Percentiles rank a stretch among this genome's conserved stretches.
Conservation (phyloP, 1,140 invertebrate species). For the Stegodyphus mimosarum region DNA sequence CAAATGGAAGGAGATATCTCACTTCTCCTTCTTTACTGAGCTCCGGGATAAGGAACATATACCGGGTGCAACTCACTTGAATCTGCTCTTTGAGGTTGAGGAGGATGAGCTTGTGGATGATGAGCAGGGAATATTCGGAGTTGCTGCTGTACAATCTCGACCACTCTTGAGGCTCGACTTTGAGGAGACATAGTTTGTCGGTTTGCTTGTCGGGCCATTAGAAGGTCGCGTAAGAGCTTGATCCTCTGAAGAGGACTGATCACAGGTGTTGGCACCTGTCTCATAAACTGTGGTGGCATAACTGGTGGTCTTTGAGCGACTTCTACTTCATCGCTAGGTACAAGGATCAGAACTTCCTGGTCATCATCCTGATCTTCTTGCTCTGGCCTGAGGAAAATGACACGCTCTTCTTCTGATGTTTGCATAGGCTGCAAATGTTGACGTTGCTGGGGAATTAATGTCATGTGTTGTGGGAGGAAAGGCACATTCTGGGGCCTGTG, state of each 20-base stretch:
- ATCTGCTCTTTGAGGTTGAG: constrained; percentile 43
- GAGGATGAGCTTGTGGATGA: constrained; percentile 27
- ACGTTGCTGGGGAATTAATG: constrained; percentile 4
- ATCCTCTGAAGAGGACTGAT: constrained; percentile 45
- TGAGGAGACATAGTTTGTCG: constrained; percentile 26
- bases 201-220: constrained; percentile 45
- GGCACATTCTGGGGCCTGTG: constrained; percentile 14
- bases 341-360: constrained; percentile 49
- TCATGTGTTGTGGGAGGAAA: constrained; percentile 19
- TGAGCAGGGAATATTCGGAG: constrained; percentile 53
- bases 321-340: constrained; percentile 53
- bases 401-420: constrained; percentile 26
- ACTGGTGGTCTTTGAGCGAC: constrained; percentile 33
- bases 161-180: constrained; percentile 15
- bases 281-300: constrained; percentile 1
- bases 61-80: constrained; percentile 53
- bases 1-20: constrained; percentile 1
- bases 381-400: constrained; percentile 34
- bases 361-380: constrained; percentile 53
- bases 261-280: constrained; percentile 42
- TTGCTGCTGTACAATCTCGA: constrained; percentile 56
- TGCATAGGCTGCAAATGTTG: background rate
- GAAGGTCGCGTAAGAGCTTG: constrained; percentile 33
- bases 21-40: constrained; percentile 41
- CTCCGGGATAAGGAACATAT: constrained; percentile 49